Evolutionary conservation across 1,140 invertebrate genomes (phyloP), one percentile per base, ranked within the genome.

Genomic region (Heliconius himera): DNA sequence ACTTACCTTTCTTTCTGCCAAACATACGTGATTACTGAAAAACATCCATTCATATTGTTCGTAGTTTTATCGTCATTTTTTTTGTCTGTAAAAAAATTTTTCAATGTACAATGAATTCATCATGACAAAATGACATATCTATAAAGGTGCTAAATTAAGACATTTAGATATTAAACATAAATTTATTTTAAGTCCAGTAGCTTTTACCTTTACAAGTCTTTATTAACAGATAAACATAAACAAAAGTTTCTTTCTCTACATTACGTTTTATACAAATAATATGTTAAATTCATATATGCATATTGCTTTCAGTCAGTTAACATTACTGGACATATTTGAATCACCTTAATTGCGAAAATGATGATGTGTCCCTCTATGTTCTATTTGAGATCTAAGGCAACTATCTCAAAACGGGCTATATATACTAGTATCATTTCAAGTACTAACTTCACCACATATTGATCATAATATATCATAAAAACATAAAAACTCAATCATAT

Each of bases 121-220:
- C 60, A 26, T 29, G 26, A 66, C 36, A 72, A 41, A 72, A 72
- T 41, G 0, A 78, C 36, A 77, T 71, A 76, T 76, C 26, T 73
- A 71, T 70, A 73, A 60, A 85, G 82, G 85, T 83, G 77, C 73
- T 81, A 83, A 91, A 89, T 88, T 83, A 88, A 89, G 81, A 90
- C 87, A 89, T 84, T 79, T 73, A 79, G 77, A 84, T 85, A 86
- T 87, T 90, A 89, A 91, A 90, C 84, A 90, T 90, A 88, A 77
- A 88, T 91, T 92, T 92, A 90, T 91, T 90, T 66, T 85, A 85
- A 88, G 81, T 86, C 83, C 86, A 87, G 86, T 88, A 87, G 85
- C 86, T 88, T 87, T 87, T 81, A 81, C 78, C 78, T 78, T 82
- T 87, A 88, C 82, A 83, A 79, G 66, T 84, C 80, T 81, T 56